Base-by-base conservation (phyloP, 2,888 invertebrate genomes). In the Galeopsomyia nigrocyanea region DNA sequence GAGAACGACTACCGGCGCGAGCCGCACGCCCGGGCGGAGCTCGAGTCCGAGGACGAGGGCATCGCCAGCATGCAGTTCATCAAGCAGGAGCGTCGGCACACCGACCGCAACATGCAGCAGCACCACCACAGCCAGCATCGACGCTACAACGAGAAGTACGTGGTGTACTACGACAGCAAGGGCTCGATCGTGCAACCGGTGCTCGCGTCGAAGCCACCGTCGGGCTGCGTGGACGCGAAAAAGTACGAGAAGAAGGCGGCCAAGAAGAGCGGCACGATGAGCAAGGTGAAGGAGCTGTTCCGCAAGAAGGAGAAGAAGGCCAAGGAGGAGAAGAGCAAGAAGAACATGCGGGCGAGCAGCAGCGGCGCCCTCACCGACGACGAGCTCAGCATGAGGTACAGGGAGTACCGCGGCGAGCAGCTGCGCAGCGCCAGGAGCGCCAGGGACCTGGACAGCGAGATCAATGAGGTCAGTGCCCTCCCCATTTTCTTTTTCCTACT, bases 1-100 rank as follows among this genome's bases (percentile, higher is more conserved):
- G 94, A 94, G 81, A 94, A 94, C 78, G 94, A 94, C 84, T 93
- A 93, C 80, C 89, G 93, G 65, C 90, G 93, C 76, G 93, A 93
- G 79, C 92, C 93, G 0, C 83, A 85, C 65, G 84, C 10, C 7
- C 13, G 39, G 21, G 55, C 19, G 5, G 16, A 14, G 16, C 39
- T 84, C 75, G 91, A 91, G 75, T 92, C 91, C 76, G 91, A 92
- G 77, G 94, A 94, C 76, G 93, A 94, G 79, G 92, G 92, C 78
- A 90, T 88, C 84, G 91, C 88, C 78, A 90, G 91, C 74, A 92
- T 92, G 63, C 85, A 92, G 74, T 90, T 94, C 78, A 89, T 94
- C 74, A 92, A 91, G 75, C 93, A 91, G 81, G 94, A 94, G 84
- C 88, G 93, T 67, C 90, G 91, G 76, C 93, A 94, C 79, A 92